A percentile compares a stretch with the other conserved stretches of the same genome.
Conservation (phyloP, 1,140 invertebrate species). For the Spodoptera litura region DNA sequence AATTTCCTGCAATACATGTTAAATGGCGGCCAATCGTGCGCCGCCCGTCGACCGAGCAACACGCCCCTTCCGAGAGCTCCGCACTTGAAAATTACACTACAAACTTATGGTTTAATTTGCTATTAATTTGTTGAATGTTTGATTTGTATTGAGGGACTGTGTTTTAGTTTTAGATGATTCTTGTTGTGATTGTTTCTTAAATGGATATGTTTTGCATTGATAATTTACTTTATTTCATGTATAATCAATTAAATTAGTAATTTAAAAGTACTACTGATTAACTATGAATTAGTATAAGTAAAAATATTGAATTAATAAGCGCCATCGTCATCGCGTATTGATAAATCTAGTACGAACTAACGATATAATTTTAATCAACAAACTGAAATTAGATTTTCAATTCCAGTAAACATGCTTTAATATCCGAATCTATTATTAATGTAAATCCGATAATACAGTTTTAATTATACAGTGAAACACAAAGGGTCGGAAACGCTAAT, state of each 20-base stretch:
- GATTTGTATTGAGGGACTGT: too few species aligned
- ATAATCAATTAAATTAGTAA: too few species aligned
- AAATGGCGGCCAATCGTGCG: conserved; percentile 54
- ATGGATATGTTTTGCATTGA: background rate
- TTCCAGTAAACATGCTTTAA: conserved; percentile 30
- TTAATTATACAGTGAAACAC: conserved; percentile 39
- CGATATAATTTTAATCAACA: conserved; percentile 34
- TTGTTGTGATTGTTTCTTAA: too few species aligned
- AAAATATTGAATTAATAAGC: too few species aligned
- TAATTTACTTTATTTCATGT: too few species aligned
- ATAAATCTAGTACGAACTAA: background rate
- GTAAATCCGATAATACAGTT: conserved; percentile 43
- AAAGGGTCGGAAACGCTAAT: conserved; percentile 46
- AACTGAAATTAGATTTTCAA: conserved; percentile 42
- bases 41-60: conserved; percentile 29
- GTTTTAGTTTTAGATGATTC: too few species aligned
- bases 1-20: conserved; percentile 63
- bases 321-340: background rate
- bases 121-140: conserved; percentile 11
- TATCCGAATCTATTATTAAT: conserved; percentile 41
- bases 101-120: conserved; percentile 20
- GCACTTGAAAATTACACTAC: conserved; percentile 41
- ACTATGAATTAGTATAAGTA: too few species aligned
- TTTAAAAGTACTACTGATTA: too few species aligned
- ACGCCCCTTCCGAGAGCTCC: conserved; percentile 18